Conservation (phyloP, 1,140 invertebrate genomes). For the Eueides isabella region DNA sequence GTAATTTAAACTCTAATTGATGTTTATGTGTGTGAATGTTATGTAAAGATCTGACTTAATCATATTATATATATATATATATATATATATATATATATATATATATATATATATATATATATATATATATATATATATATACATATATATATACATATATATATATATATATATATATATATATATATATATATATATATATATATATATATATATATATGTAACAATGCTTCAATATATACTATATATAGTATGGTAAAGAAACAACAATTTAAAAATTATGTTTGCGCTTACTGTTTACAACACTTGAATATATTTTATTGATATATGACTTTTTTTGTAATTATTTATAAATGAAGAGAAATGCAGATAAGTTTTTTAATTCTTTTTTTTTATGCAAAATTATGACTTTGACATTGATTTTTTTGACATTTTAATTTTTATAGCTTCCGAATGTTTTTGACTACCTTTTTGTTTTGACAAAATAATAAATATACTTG, state of each 20-base stretch:
- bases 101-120: no score
- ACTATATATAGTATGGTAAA: not conserved
- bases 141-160: no score
- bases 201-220: no score
- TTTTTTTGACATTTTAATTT: not conserved
- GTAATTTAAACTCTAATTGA: not conserved
- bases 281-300: not conserved
- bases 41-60: constrained; percentile 29
- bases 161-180: no score
- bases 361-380: no score
- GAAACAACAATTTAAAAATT: not conserved
- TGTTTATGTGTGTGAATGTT: not conserved
- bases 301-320: not conserved
- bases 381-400: not conserved
- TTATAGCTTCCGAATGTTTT: constrained; percentile 25
- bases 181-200: no score
- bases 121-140: no score
- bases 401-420: not conserved
- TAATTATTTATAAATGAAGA: no score
- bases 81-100: constrained; percentile 22
- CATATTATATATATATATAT: constrained; percentile 14
- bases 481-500: constrained; percentile 16
- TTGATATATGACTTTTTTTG: no score
- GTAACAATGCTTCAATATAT: no score
- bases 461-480: constrained; percentile 25